phyloP scores from a whole-genome alignment of 2,797 vertebrate species.

The Trichosurus vulpecula region DNA sequence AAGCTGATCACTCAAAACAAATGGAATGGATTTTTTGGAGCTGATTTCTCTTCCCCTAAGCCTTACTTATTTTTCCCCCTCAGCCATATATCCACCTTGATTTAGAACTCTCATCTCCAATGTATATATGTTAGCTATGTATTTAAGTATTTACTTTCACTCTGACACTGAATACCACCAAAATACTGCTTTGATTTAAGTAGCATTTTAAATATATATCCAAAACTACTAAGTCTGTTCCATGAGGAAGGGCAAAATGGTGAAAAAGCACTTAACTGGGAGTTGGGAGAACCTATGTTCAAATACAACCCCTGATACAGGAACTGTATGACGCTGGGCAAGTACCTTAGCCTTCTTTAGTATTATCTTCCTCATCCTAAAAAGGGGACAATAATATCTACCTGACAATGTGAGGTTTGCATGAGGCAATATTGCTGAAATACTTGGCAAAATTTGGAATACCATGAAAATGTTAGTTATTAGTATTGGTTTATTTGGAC shows the following conservation, averaged over 20 bases:
- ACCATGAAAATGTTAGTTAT: not conserved
- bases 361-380: not conserved
- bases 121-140: not conserved
- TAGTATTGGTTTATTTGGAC: slow-evolving; percentile 1
- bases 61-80: slow-evolving; percentile 48
- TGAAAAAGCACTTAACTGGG: not conserved
- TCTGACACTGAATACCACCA: slow-evolving; percentile 42
- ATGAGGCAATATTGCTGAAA: not conserved
- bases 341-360: not conserved
- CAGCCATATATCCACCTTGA: slow-evolving; percentile 30
- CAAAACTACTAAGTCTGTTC: slow-evolving; percentile 51
- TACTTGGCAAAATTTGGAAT: not conserved
- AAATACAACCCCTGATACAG: not conserved
- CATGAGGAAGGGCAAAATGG: not conserved
- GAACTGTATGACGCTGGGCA: not conserved
- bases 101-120: slow-evolving; percentile 57
- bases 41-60: not conserved
- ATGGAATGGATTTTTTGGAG: slow-evolving; percentile 40
- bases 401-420: not conserved
- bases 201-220: slow-evolving; percentile 51
- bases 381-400: not conserved
- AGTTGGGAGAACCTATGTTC: not conserved
- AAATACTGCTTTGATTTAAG: slow-evolving; percentile 68
- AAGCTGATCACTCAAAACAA: not conserved
- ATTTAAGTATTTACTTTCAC: slow-evolving; percentile 48